phyloP scores from a whole-genome alignment of 92 coral and sea anemone species.

The Porites lobata region DNA sequence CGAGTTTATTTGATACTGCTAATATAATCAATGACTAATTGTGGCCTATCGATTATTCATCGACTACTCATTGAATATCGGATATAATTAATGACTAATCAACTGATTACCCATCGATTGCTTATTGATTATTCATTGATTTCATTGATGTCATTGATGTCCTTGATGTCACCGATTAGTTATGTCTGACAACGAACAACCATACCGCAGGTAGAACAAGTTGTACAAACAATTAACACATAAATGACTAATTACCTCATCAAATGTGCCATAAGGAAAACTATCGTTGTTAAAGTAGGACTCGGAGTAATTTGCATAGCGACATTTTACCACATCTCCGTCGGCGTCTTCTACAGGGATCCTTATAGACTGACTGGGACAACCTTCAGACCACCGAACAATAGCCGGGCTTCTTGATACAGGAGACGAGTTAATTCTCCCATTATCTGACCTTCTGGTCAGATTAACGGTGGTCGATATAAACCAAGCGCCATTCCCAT shows the following conservation, averaged over 20 bases:
- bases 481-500: conserved; percentile 20
- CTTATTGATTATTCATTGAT: too few species aligned
- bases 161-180: too few species aligned
- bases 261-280: conserved; percentile 36
- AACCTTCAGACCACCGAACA: conserved; percentile 53
- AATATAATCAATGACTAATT: too few species aligned
- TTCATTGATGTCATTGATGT: too few species aligned
- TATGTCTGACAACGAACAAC: too few species aligned
- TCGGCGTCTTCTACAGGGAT: conserved; percentile 73
- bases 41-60: too few species aligned
- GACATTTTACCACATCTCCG: conserved; percentile 61
- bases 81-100: too few species aligned
- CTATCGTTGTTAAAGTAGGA: conserved; percentile 16
- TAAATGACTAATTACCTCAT: conserved; percentile 17
- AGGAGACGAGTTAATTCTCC: conserved; percentile 70
- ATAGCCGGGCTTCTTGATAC: conserved; percentile 64
- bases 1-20: too few species aligned
- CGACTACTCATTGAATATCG: too few species aligned
- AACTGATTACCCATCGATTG: too few species aligned
- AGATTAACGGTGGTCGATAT: conserved; percentile 58
- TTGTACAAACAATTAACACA: neutral
- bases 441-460: conserved; percentile 47
- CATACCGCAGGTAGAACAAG: too few species aligned
- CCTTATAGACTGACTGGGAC: conserved; percentile 39
- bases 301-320: conserved; percentile 46